Evolutionary conservation across 1,140 invertebrate species (phyloP).

Genomic region (Drosophila quadrilineata): DNA sequence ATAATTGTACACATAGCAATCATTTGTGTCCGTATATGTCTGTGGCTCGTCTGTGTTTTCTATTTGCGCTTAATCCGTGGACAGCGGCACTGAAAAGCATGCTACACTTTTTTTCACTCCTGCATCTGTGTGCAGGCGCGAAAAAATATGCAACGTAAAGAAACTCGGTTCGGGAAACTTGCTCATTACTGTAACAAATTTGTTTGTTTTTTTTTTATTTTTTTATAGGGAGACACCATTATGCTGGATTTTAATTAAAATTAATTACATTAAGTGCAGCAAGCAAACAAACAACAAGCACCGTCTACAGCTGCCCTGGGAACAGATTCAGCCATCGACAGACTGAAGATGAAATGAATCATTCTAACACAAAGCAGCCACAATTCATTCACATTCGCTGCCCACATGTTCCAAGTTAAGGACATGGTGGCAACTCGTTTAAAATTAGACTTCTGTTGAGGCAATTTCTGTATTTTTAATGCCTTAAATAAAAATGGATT

Average conservation of each 20-base stretch:
- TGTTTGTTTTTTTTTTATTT: slow-evolving; percentile 52
- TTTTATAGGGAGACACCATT: slow-evolving; percentile 34
- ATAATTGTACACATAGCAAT: slow-evolving; percentile 4
- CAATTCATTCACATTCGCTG: not conserved
- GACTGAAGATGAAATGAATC: slow-evolving; percentile 25
- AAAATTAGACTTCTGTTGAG: not conserved
- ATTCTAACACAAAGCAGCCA: slow-evolving; percentile 31
- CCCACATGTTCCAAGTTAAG: not conserved
- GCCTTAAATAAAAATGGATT: too few species aligned
- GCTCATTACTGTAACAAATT: slow-evolving; percentile 72
- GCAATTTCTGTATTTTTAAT: not conserved
- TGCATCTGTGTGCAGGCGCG: slow-evolving; percentile 56
- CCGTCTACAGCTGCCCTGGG: not conserved
- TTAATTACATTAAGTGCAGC: slow-evolving; percentile 80
- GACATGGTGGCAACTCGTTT: not conserved
- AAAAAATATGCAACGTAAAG: slow-evolving; percentile 47
- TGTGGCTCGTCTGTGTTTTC: slow-evolving; percentile 42
- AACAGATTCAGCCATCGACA: slow-evolving; percentile 39
- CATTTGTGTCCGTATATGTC: slow-evolving; percentile 10
- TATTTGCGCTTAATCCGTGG: slow-evolving; percentile 72
- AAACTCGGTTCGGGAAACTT: slow-evolving; percentile 21
- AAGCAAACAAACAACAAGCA: slow-evolving; percentile 47
- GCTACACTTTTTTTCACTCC: slow-evolving; percentile 51
- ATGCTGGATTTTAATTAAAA: slow-evolving; percentile 78
- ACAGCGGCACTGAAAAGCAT: slow-evolving; percentile 59